Conservation (phyloP, 2,888 invertebrate genomes). For the Caenorhabditis sp. region DNA sequence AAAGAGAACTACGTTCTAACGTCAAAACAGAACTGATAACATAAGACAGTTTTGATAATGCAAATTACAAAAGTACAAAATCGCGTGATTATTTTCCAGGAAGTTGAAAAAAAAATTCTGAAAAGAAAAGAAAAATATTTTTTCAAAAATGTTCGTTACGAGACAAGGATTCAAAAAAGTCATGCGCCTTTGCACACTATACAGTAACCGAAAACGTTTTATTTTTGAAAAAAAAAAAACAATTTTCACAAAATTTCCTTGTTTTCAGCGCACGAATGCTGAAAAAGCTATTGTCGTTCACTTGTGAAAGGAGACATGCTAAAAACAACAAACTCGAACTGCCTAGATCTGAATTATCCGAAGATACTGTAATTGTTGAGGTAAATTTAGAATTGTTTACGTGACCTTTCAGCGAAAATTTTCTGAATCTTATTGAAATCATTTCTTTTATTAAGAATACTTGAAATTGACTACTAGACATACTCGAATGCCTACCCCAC, state of each 20-base stretch:
- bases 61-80: too few relatives aligned
- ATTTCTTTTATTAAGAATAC: not conserved
- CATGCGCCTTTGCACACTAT: too few relatives aligned
- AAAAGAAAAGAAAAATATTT: too few relatives aligned
- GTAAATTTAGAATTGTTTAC: not conserved
- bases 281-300: not conserved
- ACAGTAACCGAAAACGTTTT: too few relatives aligned
- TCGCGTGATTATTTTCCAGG: too few relatives aligned
- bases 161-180: too few relatives aligned
- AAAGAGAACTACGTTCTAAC: too few relatives aligned
- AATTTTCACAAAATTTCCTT: not conserved
- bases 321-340: not conserved
- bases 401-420: not conserved
- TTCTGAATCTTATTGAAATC: not conserved
- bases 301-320: not conserved
- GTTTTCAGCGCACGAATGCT: not conserved
- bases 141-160: too few relatives aligned
- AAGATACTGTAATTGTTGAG: not conserved
- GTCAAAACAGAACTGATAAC: too few relatives aligned
- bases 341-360: not conserved
- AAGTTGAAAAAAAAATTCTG: too few relatives aligned
- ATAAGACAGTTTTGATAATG: too few relatives aligned
- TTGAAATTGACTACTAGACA: not conserved
- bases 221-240: not conserved
- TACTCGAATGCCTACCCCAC: not conserved